These are phyloP conservation scores for Thymallus thymallus DNA, from an alignment of 2,113 vertebrate genomes.

Conservation along the genomic window DNA sequence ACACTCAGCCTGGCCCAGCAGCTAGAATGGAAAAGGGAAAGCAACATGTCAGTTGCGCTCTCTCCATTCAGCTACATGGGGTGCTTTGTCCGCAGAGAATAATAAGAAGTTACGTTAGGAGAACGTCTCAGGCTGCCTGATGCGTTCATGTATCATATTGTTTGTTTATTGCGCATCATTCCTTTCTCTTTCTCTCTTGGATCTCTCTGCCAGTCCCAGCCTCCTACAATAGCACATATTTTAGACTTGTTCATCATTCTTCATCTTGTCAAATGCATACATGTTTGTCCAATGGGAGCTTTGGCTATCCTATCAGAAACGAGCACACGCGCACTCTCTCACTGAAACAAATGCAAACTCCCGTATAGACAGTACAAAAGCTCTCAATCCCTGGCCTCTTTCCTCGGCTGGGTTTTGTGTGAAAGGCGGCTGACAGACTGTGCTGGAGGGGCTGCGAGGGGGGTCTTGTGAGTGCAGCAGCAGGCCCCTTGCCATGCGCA, in stretches of 20 bases:
- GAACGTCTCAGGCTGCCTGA: not conserved
- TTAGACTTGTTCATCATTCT: constrained; percentile 67
- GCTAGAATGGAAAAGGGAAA: constrained; percentile 58
- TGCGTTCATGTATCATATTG: constrained; percentile 4
- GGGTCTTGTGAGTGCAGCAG: not conserved
- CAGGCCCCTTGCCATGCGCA: constrained; percentile 46
- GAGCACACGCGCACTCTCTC: not conserved
- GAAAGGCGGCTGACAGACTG: not conserved
- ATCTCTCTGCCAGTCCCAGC: not conserved
- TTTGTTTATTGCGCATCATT: not conserved
- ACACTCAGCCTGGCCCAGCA: not conserved
- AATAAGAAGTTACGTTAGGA: not conserved
- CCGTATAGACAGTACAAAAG: not conserved
- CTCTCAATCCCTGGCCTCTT: not conserved
- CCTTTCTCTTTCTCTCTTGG: not conserved
- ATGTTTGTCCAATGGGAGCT: not conserved
- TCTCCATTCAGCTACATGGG: constrained; percentile 59
- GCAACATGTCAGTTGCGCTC: constrained; percentile 60
- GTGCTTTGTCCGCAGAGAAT: constrained; percentile 49
- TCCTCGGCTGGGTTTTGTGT: not conserved
- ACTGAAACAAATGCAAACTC: not conserved
- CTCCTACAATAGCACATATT: not conserved
- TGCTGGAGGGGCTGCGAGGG: constrained; percentile 1
- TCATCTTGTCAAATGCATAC: constrained; percentile 58
- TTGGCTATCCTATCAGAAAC: not conserved